Percentiles rank a stretch among this genome's conserved stretches.
These are phyloP conservation scores for Mantis religiosa DNA, from an alignment of 2,888 invertebrate genomes.

Conservation along the genomic window DNA sequence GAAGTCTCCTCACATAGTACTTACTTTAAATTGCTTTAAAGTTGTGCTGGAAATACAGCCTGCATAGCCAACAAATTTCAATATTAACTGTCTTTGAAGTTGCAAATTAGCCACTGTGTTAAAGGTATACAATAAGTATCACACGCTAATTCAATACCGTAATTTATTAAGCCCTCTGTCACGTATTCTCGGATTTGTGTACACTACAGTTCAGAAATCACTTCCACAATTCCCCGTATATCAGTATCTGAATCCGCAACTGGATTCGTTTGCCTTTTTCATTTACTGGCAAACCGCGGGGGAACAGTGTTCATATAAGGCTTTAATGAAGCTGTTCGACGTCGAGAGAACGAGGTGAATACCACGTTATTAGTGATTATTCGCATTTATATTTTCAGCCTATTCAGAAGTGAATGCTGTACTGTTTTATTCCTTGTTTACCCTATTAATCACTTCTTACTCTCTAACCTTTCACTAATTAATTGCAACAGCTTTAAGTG, in stretches of 20 bases:
- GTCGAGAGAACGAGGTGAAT: neutral
- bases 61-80: no score
- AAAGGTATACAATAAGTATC: no score
- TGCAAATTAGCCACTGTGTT: no score
- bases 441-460: neutral
- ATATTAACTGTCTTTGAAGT: no score
- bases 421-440: neutral
- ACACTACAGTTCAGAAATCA: neutral
- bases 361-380: neutral
- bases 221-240: neutral
- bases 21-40: no score
- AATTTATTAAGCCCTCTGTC: no score
- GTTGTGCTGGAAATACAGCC: no score
- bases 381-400: neutral
- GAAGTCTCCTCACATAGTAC: no score
- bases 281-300: neutral
- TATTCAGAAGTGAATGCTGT: neutral
- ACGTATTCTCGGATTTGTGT: neutral
- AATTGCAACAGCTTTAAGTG: no score
- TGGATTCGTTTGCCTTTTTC: neutral
- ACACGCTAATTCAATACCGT: no score
- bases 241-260: neutral
- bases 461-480: no score
- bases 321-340: neutral
- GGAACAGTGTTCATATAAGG: neutral